Conservation (phyloP, 2,888 invertebrate genomes). For the Bursaphelenchus okinawaensis region DNA sequence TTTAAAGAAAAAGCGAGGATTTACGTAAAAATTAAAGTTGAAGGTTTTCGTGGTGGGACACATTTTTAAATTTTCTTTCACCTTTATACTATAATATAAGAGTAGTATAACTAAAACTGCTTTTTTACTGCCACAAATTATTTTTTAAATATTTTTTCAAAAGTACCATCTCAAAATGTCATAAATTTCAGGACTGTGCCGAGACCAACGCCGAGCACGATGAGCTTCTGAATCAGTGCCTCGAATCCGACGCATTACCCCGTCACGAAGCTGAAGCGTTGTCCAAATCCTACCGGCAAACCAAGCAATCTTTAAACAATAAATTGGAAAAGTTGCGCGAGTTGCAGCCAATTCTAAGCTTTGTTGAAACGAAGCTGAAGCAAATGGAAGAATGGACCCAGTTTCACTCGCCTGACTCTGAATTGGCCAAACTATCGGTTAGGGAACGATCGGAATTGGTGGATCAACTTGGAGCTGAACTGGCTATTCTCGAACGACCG, state of each 20-base stretch:
- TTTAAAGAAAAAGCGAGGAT: too few species aligned
- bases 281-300: neutral
- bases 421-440: slow-evolving; percentile 13
- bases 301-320: neutral
- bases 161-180: too few species aligned
- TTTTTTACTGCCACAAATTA: too few species aligned
- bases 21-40: too few species aligned
- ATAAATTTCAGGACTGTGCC: neutral
- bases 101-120: too few species aligned
- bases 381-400: slow-evolving; percentile 14
- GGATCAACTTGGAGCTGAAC: slow-evolving; percentile 16
- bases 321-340: neutral
- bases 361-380: slow-evolving; percentile 12
- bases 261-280: neutral
- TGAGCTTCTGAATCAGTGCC: neutral
- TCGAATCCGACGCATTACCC: neutral
- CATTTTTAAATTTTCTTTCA: too few species aligned
- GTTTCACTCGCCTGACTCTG: slow-evolving; percentile 14
- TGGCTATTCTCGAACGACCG: slow-evolving; percentile 14
- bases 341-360: slow-evolving; percentile 8
- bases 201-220: neutral
- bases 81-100: too few species aligned
- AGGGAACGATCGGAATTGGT: slow-evolving; percentile 20
- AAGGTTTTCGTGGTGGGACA: too few species aligned
- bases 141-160: too few species aligned